Evolutionary conservation across 2,113 vertebrate genomes (phyloP), one percentile per base, ranked within the genome.

Genomic region (Shinisaurus crocodilurus): DNA sequence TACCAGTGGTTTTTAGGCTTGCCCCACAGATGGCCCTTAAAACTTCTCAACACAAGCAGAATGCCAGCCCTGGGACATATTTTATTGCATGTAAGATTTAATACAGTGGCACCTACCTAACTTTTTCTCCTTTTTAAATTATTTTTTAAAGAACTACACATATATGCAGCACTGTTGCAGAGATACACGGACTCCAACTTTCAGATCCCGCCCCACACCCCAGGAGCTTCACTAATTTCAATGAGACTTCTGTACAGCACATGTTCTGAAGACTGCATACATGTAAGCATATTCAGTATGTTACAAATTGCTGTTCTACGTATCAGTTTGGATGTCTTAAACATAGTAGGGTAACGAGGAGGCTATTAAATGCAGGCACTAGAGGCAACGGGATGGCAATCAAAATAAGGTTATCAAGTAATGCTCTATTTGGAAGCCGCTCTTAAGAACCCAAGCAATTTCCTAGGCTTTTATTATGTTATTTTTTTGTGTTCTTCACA

Each of bases 1-100:
- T 32, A 76, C 10, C 80, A 29, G 1, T 92, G 94, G 86, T 94
- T 88, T 82, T 91, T 93, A 1, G 82, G 43, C 2, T 69, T 79
- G 88, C 92, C 7, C 23, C 70, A 50, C 85, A 80, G 90, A 76
- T 86, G 5, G 80, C 3, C 63, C 86, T 93, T 91, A 93, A 91
- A 92, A 67, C 77, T 63, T 54, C 63, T 63, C 91, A 84, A 88
- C 27, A 50, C 87, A 89, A 94, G 77, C 40, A 91, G 79, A 27
- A 89, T 72, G 84, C 63, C 70, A 96, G 92, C 54, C 60, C 92
- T 88, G 87, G 72, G 0, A 87, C 8, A 87, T 0, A 50, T 50
- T 87, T 81, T 82, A 88, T 6, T 75, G 86, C 91, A 87, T 83
- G n/a, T 1, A 45, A 50, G 29, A 9, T 80, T 85, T 92, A 88